Evolutionary conservation across 2,888 invertebrate genomes (phyloP), one percentile per base, ranked within the genome.

Genomic region (Heliconius aoede): DNA sequence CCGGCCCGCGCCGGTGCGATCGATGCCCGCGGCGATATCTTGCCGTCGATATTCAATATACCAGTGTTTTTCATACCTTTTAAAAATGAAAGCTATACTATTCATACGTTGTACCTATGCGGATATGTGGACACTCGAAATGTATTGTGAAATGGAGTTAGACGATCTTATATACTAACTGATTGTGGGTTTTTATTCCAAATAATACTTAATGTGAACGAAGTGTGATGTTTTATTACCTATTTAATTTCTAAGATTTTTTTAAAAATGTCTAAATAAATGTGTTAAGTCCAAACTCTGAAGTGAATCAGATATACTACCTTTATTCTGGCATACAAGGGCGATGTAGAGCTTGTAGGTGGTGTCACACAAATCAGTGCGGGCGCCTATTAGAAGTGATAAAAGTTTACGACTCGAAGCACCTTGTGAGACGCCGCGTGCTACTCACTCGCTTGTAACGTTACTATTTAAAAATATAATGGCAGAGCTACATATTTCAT

Each of bases 11-110:
- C 79, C 81, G 77, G 75, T 74, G 74, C 85, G 87, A 90, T 88
- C 90, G 88, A 87, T 86, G 91, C 91, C 88, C 87, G 85, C 83
- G 88, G 93, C 90, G 85, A 90, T 91, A 91, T 89, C 90, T 92
- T 90, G 87, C 89, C 86, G 89, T 91, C 89, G 89, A 90, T 88
- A 91, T 87, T 87, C 87, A 87, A 89, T 89, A 89, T 89, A 55
- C 69, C 55, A 87, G 89, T 86, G 80, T 85, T 87, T 90, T 87
- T 88, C 88, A 84, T 81, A 78, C 82, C 80, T 83, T 84, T 87
- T 86, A 85, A 86, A 79, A 79, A 80, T 82, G 76, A 75, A 77
- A 78, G 67, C 78, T 40, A 76, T 78, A 64, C 78, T 40, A 76
- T 78, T 80, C 79, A 79, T 73, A 77, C 77, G 78, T 32, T 55